Base-by-base conservation (phyloP, 2,888 invertebrate genomes). In the Xylocampa areola region DNA sequence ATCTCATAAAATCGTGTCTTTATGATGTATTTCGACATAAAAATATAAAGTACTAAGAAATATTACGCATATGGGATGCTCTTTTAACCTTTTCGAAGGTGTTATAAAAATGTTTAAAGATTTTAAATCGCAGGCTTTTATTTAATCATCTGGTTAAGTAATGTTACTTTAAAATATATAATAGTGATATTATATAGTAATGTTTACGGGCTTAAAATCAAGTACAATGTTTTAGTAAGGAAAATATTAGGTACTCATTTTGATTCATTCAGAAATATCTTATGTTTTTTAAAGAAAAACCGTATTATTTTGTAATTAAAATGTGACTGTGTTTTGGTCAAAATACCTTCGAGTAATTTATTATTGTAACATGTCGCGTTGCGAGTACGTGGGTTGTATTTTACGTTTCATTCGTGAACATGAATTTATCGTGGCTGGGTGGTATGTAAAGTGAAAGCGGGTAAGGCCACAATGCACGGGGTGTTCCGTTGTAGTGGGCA, bases 371-470 rank as follows among this genome's bases (percentile, higher is more conserved):
- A 54, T 39, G 19, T 57, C 48, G 35, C 25, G 33, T 33, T 44
- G 27, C 8, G 32, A 29, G 32, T 65, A 49, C 13, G 35, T 21
- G 39, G 14, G 10, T 29, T 5, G 27, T 51, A n/a, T 41, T 37
- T 40, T 33, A 53, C 30, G 36, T 47, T 37, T 55, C 44, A 53
- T 48, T 72, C 14, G 44, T 32, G 33, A 44, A 51, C 40, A 21
- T 37, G 33, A 36, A 63, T 73, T 67, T 55, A 68, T 55, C 27
- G 58, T 36, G 30, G 25, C 29, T 16, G 50, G 49, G 52, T 49
- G 68, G 55, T 48, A 21, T 67, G 60, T 49, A 60, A 48, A 69
- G 66, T 69, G 59, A 73, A 70, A 68, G 55, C 54, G 45, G 33
- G 54, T 30, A 25, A 33, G 23, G 53, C 55, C 62, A 54, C 72